Percentiles rank a stretch among this genome's conserved stretches.
These are phyloP conservation scores for Taxidea taxus DNA, from an alignment of 2,113 vertebrate species.

Conservation along the genomic window DNA sequence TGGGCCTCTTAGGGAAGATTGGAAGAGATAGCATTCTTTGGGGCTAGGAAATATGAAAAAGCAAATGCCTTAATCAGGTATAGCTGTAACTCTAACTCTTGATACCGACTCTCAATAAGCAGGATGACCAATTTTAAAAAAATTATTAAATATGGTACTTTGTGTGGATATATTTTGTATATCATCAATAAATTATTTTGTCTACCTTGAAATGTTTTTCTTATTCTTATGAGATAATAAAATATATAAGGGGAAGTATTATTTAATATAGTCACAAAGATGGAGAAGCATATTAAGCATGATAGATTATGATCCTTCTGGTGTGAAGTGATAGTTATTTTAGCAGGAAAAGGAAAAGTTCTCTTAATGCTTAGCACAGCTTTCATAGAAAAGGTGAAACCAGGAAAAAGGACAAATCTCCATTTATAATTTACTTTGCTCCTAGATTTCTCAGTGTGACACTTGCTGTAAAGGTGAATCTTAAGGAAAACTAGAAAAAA, in stretches of 20 bases:
- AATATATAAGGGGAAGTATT: not conserved
- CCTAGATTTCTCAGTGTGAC: not conserved
- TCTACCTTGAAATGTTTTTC: not conserved
- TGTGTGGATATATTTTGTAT: not conserved
- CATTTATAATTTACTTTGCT: not conserved
- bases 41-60: not conserved
- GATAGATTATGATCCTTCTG: not conserved
- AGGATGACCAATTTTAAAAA: not conserved
- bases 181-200: not conserved
- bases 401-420: not conserved
- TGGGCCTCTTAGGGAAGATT: not conserved
- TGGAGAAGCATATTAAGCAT: not conserved
- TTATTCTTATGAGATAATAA: not conserved
- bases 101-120: not conserved
- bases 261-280: not conserved
- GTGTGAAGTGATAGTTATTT: not conserved
- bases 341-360: not conserved
- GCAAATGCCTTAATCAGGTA: not conserved
- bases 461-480: not conserved
- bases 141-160: not conserved
- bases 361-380: not conserved
- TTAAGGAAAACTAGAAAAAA: not conserved
- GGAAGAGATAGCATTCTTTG: not conserved
- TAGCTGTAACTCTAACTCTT: not conserved
- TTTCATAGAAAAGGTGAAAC: not conserved